Base-by-base conservation (phyloP, 2,888 invertebrate genomes). In the Lithophane socia region DNA sequence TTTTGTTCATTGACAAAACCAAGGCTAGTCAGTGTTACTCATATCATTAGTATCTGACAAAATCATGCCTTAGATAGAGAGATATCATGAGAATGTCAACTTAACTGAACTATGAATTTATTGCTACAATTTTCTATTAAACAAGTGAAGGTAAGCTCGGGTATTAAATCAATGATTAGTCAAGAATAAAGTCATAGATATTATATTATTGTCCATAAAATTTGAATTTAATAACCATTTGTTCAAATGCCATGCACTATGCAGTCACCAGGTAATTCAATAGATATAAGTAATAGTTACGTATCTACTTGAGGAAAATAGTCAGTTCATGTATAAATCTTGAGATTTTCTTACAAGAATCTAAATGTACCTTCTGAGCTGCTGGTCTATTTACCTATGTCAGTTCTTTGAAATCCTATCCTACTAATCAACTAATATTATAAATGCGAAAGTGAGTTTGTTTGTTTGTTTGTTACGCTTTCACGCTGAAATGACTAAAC, bases 11-110 rank as follows among this genome's bases (percentile, higher is more conserved):
- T 92, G 90, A 91, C 84, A 85, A 86, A 86, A 85, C 85, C 90
- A 91, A 91, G 90, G 90, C 83, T 89, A 80, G 73, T 76, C 79
- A 76, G 86, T 76, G 88, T 93, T 92, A 93, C 88, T 94, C 92
- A 93, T 86, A 79, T 86, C 82, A 84, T 87, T 88, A 87, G 76
- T 75, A 83, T 82, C 84, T 79, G 54, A 87, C 88, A 89, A 88
- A 84, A 79, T 66, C 71, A 82, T 85, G 75, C 79, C 83, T 86
- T 81, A 85, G 88, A 79, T 72, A 78, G 77, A 84, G 76, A 73
- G 79, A 92, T 89, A 87, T 91, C 87, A 90, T 85, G 29, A 81
- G 24, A 80, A 75, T 85, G 72, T 64, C 75, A 86, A 72, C 70
- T 67, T 49, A 60, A 24, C 47, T 37, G 24, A 67, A 44, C 18